A percentile compares a stretch with the other conserved stretches of the same genome.
Evolutionary conservation across 2,113 vertebrate species (phyloP).

Genomic region (Xiphias gladius): DNA sequence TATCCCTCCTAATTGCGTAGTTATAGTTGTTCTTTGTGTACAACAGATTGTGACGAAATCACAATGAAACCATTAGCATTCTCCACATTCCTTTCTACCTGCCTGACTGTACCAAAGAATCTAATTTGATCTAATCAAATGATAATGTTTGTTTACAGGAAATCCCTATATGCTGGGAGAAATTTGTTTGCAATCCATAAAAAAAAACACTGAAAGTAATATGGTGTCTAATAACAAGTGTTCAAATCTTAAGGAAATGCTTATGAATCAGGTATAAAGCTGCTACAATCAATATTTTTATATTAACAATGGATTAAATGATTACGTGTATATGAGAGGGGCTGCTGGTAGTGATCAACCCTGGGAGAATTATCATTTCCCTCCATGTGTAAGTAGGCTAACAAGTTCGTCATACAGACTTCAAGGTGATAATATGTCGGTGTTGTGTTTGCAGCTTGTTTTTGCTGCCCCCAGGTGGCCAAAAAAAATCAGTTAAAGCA

Average conservation of each 20-base stretch:
- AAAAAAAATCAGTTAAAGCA: no score
- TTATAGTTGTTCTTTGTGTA: constrained; percentile 13
- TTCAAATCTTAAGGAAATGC: background rate
- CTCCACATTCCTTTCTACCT: constrained; percentile 10
- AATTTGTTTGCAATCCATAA: constrained; percentile 1
- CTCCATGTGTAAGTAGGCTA: no score
- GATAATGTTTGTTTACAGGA: constrained; percentile 38
- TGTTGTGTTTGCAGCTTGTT: no score
- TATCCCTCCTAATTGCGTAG: constrained; percentile 42
- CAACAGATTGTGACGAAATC: constrained; percentile 42
- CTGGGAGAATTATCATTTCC: no score
- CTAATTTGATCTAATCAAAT: constrained; percentile 47
- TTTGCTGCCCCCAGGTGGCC: no score
- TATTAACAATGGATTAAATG: constrained; percentile 6
- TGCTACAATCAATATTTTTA: constrained; percentile 10
- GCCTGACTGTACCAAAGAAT: background rate
- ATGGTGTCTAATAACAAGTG: background rate
- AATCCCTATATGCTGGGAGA: background rate
- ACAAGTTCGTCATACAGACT: no score
- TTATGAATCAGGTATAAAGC: constrained; percentile 1
- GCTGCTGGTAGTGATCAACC: background rate
- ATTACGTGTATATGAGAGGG: background rate
- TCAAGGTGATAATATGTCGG: no score
- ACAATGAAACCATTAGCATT: constrained; percentile 51
- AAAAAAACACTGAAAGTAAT: constrained; percentile 2